Evolutionary conservation across 2,888 invertebrate genomes (phyloP), one percentile per base, ranked within the genome.

Genomic region (Dermolepida albohirtum): DNA sequence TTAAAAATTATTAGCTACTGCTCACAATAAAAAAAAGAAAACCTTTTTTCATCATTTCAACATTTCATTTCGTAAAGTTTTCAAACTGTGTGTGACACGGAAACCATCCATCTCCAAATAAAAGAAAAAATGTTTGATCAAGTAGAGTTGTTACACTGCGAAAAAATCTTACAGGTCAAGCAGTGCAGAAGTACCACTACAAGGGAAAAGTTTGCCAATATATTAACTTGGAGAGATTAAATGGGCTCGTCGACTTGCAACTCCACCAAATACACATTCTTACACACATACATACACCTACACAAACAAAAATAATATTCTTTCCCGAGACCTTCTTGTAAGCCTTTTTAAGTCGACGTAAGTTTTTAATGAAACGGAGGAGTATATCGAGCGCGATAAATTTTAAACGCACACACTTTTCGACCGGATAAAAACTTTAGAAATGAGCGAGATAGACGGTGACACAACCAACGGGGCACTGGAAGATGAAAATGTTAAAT

Each of bases 191-290:
- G 10, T 40, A 39, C 11, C 5, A 54, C 7, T 1, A 10, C 16
- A 34, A 16, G 12, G 39, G 14, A 34, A 52, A 54, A 54, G 40
- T 54, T 54, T 17, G 5, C 54, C 54, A 54, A 54, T 54, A 54
- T 40, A 54, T 54, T 54, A 54, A 54, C 40, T 54, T 17, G n/a
- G 40, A 14, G 54, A 39, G 54, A 54, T 54, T 54, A 54, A 54
- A 54, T 34, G 40, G 34, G 34, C 34, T 34, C 6, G 34, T 34
- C 34, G 34, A 34, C 39, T 54, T 54, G 34, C 54, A 17, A 14
- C 39, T 17, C 47, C 5, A 39, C 34, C 17, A 40, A 14, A 17
- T 11, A 40, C 39, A 39, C 39, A 54, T 40, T 40, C 39, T 39
- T 54, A 4, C 17, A 22, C 1, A 7, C 22, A 2, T 10, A 22